Percentiles rank a stretch among this genome's conserved stretches.
phyloP scores from a whole-genome alignment of 1,140 invertebrate genomes.

The Camponotus floridanus region DNA sequence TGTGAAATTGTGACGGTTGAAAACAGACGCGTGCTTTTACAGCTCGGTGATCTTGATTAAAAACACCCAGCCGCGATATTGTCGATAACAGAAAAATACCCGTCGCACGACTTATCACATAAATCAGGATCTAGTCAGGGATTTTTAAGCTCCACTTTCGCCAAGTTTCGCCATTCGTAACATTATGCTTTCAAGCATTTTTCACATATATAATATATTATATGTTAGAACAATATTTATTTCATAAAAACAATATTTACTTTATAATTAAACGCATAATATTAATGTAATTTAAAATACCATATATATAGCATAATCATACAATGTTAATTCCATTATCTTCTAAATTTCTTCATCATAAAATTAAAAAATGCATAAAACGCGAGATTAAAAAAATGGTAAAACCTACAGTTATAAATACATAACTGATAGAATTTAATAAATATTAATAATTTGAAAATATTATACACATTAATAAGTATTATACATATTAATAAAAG shows the following conservation, averaged over 20 bases:
- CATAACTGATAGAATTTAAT: not conserved
- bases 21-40: constrained; percentile 43
- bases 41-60: constrained; percentile 41
- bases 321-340: constrained; percentile 6
- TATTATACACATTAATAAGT: not conserved
- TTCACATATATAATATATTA: not conserved
- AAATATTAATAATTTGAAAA: not conserved
- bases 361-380: not conserved
- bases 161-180: not conserved
- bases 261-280: not conserved
- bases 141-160: constrained; percentile 12
- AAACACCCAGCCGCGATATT: constrained; percentile 18
- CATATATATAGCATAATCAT: not conserved
- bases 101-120: constrained; percentile 34
- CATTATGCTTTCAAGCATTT: not conserved
- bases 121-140: constrained; percentile 11
- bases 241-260: too few species aligned
- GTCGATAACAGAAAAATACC: constrained; percentile 41
- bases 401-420: not conserved
- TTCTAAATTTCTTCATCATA: not conserved
- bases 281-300: constrained; percentile 1
- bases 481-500: not conserved
- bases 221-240: too few species aligned
- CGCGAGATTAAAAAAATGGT: not conserved
- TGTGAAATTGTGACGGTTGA: constrained; percentile 45